phyloP scores from a whole-genome alignment of 2,888 invertebrate genomes.

The Sycophila texana region DNA sequence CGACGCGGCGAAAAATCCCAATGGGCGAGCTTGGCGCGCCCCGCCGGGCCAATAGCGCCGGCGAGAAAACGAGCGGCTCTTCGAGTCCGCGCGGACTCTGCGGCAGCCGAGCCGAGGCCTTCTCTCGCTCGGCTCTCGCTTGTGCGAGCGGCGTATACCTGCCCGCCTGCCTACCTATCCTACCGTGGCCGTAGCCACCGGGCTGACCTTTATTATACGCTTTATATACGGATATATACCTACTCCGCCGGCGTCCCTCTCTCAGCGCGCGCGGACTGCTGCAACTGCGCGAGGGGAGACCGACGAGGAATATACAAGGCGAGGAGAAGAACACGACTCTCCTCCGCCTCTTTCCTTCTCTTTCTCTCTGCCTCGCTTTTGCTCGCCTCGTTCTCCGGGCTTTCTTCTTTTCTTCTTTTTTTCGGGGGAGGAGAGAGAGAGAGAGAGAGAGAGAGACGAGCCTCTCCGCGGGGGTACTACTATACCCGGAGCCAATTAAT shows the following conservation, averaged over 20 bases:
- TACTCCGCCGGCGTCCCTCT: conserved; percentile 19
- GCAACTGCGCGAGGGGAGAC: conserved; percentile 8
- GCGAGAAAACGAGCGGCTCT: conserved; percentile 53
- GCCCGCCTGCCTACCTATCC: neutral
- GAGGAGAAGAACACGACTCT: conserved; percentile 55
- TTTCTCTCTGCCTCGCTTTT: too few species aligned
- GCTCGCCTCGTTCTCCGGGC: neutral
- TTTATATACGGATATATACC: conserved; percentile 51
- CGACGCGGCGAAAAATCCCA: conserved; percentile 69
- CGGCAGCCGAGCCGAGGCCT: neutral
- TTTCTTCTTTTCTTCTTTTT: neutral
- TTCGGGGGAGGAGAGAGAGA: neutral
- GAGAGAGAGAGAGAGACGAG: too few species aligned
- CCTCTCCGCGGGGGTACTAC: conserved; percentile 52
- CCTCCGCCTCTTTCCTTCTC: neutral
- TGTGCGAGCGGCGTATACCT: neutral
- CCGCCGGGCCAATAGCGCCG: neutral
- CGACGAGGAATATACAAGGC: conserved; percentile 54
- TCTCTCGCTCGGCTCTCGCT: neutral
- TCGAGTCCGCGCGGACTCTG: conserved; percentile 72
- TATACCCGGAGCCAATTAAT: conserved; percentile 71
- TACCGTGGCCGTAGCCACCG: conserved; percentile 12
- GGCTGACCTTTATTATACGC: conserved; percentile 57
- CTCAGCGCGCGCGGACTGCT: neutral
- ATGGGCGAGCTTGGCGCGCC: conserved; percentile 52